Percentiles rank a stretch among this genome's conserved stretches.
Evolutionary conservation across 2,113 vertebrate species (phyloP).

Genomic region (Pan paniscus): DNA sequence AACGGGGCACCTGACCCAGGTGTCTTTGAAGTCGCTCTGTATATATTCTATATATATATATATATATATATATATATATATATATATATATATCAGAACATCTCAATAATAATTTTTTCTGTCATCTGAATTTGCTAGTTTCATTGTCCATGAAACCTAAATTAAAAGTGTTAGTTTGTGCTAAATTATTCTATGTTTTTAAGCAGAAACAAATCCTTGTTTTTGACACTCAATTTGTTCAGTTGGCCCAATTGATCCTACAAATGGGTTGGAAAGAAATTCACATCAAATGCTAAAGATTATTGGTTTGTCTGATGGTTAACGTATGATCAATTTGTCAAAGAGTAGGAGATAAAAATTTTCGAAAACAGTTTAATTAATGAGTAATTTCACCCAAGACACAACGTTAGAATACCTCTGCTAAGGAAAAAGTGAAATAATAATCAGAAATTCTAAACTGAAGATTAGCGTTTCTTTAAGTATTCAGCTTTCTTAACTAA

Average conservation of each 20-base stretch:
- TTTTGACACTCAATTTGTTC: not conserved
- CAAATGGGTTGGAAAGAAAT: not conserved
- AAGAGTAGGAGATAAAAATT: not conserved
- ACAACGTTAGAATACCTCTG: not conserved
- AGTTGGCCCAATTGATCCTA: not conserved
- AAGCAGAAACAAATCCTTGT: not conserved
- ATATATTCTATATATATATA: not conserved
- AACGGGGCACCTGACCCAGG: not conserved
- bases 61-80: too few species aligned
- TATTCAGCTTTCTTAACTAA: not conserved
- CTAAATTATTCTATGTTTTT: not conserved
- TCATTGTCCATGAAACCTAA: not conserved
- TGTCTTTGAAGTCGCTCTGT: not conserved
- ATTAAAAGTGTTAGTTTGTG: not conserved
- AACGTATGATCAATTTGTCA: not conserved
- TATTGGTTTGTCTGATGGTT: not conserved
- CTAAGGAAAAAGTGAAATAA: not conserved
- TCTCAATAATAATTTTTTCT: not conserved
- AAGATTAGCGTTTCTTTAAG: not conserved
- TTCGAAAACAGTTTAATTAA: not conserved
- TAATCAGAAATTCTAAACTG: not conserved
- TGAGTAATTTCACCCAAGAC: not conserved
- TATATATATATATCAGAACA: not conserved
- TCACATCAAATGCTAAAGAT: not conserved
- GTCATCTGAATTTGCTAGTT: not conserved